Conservation (phyloP, 2,797 vertebrate genomes). For the Sardinella longiceps region DNA sequence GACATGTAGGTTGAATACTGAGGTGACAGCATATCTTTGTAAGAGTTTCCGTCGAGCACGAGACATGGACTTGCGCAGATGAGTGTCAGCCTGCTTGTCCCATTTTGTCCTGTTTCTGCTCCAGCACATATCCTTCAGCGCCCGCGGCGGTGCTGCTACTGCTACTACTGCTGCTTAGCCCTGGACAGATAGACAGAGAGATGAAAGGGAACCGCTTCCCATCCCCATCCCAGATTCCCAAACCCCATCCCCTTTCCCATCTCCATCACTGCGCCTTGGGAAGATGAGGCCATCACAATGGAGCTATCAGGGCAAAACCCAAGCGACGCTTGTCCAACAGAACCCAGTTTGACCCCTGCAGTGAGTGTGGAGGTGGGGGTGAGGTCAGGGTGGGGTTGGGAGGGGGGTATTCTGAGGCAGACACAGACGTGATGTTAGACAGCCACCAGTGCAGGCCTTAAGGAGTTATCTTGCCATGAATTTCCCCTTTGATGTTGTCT, state of each 20-base stretch:
- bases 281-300: background rate
- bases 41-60: background rate
- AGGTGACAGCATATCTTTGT: background rate
- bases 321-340: background rate
- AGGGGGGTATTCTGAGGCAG: background rate
- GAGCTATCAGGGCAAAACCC: background rate
- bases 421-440: background rate
- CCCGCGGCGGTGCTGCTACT: background rate
- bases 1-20: background rate
- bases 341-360: background rate
- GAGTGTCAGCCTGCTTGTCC: background rate
- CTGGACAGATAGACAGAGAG: background rate
- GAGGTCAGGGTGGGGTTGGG: background rate
- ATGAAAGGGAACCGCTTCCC: background rate
- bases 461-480: background rate
- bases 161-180: background rate
- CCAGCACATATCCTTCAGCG: background rate
- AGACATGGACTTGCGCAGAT: background rate
- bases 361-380: background rate
- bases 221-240: too few species aligned
- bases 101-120: background rate
- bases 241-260: background rate
- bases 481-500: conserved; percentile 12
- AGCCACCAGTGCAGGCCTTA: conserved; percentile 14
- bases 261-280: background rate